Evolutionary conservation across 2,888 invertebrate species (phyloP), one percentile per base, ranked within the genome.

Genomic region (Amphimallon solstitiale): DNA sequence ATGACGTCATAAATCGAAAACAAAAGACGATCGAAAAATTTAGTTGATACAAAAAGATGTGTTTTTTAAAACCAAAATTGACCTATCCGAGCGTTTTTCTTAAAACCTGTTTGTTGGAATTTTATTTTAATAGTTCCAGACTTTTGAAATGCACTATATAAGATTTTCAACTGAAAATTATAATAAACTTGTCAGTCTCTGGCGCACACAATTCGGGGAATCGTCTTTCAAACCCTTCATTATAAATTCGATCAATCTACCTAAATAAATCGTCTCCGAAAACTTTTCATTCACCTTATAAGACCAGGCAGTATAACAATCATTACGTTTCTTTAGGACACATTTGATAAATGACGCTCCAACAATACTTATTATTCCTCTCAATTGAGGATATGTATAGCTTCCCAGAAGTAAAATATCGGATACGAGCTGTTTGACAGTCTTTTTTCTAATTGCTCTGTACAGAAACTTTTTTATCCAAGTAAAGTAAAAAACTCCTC

Each of bases 371-470:
- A 90, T 84, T 64, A 90, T 85, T 7, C 94, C 94, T 73, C 93
- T 85, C 38, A 95, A 85, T 78, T 95, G 93, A 0, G 94, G 95
- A 81, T 95, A 95, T 48, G 84, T 82, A 80, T 95, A 94, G 69
- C 85, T 83, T 38, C 89, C 87, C 71, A 90, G 89, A 34, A 91
- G 80, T 34, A 93, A 84, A 15, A 94, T 80, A 79, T 95, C 94
- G 6, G 86, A 85, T 71, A 94, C 84, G 74, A 86, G 86, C 76
- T 92, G 92, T 60, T 71, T 73, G 12, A 38, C 73, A 63, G 70
- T 81, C 79, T 63, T 45, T 62, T 69, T 69, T 64, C 51, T 23
- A 66, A 68, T 14, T 29, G 9, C 9, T 29, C n/a, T 5, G 0
- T 12, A 23, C 9, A 21, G 40, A 1, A 14, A 4, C 86, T 70